Base-by-base conservation (phyloP, 2,113 vertebrate species). In the Malurus elegans region DNA sequence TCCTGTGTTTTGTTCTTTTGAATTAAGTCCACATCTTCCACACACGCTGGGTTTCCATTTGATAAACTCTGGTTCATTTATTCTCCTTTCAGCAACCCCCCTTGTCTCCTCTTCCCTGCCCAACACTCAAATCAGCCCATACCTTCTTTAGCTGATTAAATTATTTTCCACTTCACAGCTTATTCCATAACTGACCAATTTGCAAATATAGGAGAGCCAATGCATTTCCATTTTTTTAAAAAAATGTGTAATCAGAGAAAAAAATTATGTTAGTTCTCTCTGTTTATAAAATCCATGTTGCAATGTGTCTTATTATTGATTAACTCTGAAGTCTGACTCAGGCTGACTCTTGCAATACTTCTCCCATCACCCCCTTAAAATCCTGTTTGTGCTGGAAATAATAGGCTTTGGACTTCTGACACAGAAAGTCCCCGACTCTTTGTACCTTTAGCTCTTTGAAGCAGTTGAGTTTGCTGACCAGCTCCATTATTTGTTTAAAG, bases 191-290 rank as follows among this genome's bases (percentile, higher is more conserved):
- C 51, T 58, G 18, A 32, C 9, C 45, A 44, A 34, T 21, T 40
- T 62, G 34, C 11, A 54, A 53, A 58, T 31, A 21, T 5, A 28
- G 17, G 16, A 70, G 3, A 71, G 13, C 18, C 65, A 34, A 10
- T 0, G 0, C 4, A 19, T 66, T 71, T 74, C 48, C 0, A 1
- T 53, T 32, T 38, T 31, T 66, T 66, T 8, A 62, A 76, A 88
- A 84, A 29, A 18, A 48, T n/a, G 5, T 21, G 10, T 24, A 74
- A 66, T 79, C 50, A 70, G 31, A 66, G 56, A 57, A 18, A 78
- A 18, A 31, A 67, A 67, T 75, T n/a, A 21, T 36, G 11, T 19
- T 61, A 14, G 21, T 48, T 20, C 7, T 42, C 7, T 45, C 9
- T 51, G 7, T 60, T 83, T 32, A 78, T 14, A 81, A 87, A 81